phyloP scores from a whole-genome alignment of 2,888 invertebrate species.

The Apamea sordens region DNA sequence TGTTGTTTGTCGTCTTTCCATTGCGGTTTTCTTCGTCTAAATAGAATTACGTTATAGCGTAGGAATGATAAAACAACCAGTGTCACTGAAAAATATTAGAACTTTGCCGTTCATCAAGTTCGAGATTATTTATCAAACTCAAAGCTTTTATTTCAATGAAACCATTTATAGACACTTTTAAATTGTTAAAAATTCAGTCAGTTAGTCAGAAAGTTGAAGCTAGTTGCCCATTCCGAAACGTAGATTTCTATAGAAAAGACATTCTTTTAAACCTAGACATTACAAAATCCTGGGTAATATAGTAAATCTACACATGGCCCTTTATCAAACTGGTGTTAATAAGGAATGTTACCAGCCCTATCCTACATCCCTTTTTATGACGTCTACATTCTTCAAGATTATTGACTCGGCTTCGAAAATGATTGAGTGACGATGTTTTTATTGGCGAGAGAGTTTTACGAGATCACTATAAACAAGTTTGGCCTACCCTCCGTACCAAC shows the following conservation, averaged over 20 bases:
- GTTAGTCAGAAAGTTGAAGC: background rate
- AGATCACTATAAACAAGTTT: conserved; percentile 58
- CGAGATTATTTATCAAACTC: too few species aligned
- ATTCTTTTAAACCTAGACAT: background rate
- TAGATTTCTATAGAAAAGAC: background rate
- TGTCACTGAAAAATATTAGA: too few species aligned
- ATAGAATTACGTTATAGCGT: too few species aligned
- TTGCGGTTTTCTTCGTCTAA: too few species aligned
- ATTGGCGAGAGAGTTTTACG: conserved; percentile 55
- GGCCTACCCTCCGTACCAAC: conserved; percentile 8
- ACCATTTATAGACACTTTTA: background rate
- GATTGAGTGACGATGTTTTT: conserved; percentile 64
- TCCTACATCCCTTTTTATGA: conserved; percentile 33
- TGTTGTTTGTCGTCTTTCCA: background rate
- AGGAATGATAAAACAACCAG: too few species aligned
- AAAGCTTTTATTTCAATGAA: too few species aligned
- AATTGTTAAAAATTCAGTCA: background rate
- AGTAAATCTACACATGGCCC: background rate
- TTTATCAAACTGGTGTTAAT: background rate
- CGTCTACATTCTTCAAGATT: conserved; percentile 47
- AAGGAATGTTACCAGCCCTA: conserved; percentile 40
- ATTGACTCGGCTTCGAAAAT: conserved; percentile 61
- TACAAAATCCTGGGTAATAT: background rate
- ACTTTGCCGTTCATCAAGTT: too few species aligned
- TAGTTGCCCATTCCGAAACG: background rate